Evolutionary conservation across 2,797 vertebrate species (phyloP), one percentile per base, ranked within the genome.

Genomic region (Ataeniobius toweri): DNA sequence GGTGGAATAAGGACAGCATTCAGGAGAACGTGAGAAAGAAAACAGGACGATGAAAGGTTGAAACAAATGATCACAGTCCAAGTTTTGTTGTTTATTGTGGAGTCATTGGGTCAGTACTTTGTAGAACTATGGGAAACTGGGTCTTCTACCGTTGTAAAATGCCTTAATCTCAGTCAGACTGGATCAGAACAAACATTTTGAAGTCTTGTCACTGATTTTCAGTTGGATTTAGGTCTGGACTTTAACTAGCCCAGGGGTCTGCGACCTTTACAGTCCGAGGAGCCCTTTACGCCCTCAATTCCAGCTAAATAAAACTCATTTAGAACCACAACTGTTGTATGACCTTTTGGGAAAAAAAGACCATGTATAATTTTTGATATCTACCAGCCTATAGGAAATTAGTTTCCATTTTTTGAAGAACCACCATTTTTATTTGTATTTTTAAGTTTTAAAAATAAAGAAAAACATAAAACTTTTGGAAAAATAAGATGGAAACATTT

Each of bases 1-100:
- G 78, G 75, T 89, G 90, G 87, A 70, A 26, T 63, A 2, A 61
- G 9, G 16, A 18, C 20, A n/a, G 44, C 5, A 4, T 31, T 31
- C 26, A 63, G 16, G 59, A 50, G 12, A 39, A 24, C 6, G 31
- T 8, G 16, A 9, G 18, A 41, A n/a, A 41, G 26, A 20, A 55
- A 36, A 24, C n/a, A 50, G n/a, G 44, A 26, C 7, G 6, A 48
- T 51, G 7, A 18, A 48, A 16, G 26, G 8, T 2, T 48, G 6
- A 50, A 22, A 31, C 0, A 6, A 53, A 55, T 50, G 16, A 28
- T 51, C 50, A 51, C 12, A 28, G 6, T 6, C 18, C 6, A 13
- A 2, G 39, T 44, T 6, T 46, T 68, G 8, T 14, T 14, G 36
- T 13, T 20, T 63, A 65, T 9, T 65, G 22, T 41, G 36, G 20